phyloP scores from a whole-genome alignment of 2,888 invertebrate genomes.

The Plemyria rubiginata region DNA sequence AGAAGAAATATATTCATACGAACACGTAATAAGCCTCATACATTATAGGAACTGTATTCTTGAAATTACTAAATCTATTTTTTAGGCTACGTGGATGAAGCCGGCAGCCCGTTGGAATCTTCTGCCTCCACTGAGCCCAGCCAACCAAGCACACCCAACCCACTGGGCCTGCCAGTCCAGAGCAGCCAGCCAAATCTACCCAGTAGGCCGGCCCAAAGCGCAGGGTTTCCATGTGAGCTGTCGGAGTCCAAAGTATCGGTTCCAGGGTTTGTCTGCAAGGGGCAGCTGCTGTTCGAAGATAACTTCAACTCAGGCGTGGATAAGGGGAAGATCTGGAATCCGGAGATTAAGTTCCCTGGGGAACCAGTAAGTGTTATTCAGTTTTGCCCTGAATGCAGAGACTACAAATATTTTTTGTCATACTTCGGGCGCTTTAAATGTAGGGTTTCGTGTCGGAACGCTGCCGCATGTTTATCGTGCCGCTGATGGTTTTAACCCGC shows the following conservation, averaged over 20 bases:
- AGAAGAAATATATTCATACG: too few species aligned
- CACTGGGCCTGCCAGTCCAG: not conserved
- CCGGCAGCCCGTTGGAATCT: constrained; percentile 48
- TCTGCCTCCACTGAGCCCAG: not conserved
- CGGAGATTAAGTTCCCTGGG: constrained; percentile 84
- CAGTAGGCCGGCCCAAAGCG: constrained; percentile 31
- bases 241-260: constrained; percentile 65
- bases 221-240: constrained; percentile 63
- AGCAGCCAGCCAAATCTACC: not conserved
- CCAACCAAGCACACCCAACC: not conserved
- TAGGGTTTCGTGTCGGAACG: too few species aligned
- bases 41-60: too few species aligned
- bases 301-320: constrained; percentile 77
- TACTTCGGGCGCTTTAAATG: too few species aligned
- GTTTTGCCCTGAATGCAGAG: not conserved
- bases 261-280: constrained; percentile 78
- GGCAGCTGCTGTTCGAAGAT: constrained; percentile 87
- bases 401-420: too few species aligned
- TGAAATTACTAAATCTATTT: not conserved
- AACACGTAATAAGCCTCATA: too few species aligned
- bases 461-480: too few species aligned
- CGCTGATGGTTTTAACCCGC: too few species aligned
- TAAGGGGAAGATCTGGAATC: constrained; percentile 82
- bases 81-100: constrained; percentile 67
- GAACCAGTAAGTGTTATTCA: constrained; percentile 81